Base-by-base conservation (phyloP, 2,113 vertebrate species). In the Varanus komodoensis region DNA sequence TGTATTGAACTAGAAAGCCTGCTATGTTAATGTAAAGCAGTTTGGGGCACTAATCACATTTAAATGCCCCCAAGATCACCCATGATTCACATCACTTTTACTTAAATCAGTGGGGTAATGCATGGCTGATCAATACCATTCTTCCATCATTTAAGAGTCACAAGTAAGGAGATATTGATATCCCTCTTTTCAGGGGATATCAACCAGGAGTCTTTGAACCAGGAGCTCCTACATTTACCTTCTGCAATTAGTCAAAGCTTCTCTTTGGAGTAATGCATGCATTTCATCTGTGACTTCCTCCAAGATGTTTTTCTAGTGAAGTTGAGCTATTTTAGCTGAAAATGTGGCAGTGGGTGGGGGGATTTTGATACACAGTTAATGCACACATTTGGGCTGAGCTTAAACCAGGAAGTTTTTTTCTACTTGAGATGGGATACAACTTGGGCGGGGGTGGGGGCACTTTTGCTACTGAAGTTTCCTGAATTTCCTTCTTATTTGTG, bases 1-100 rank as follows among this genome's bases (percentile, higher is more conserved):
- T 38, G 68, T 0, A 0, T 0, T 7, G 0, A 82, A 9, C 75
- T 82, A 84, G 38, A 78, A 87, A 1, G 0, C 0, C 0, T 0
- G 68, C 11, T 48, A 6, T 85, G 74, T 71, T 80, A 74, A 44
- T 0, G 0, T 67, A 67, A 88, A 61, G 84, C 71, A 82, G 61
- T 1, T 8, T 19, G 29, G n/a, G 54, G 1, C 79, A 38, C 1
- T 6, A 11, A 12, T 75, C 87, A 29, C 14, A 15, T n/a, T 4
- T 67, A 86, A 54, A 1, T 82, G 52, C 84, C 38, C 23, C 23
- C 61, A 64, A 73, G 48, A 81, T 89, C 77, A 52, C 69, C 57
- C 57, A 87, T 21, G 3, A 0, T 90, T 61, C 17, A 15, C 86
- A 86, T 38, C 64, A 68, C 54, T 71, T 87, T 84, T 57, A 50